Evolutionary conservation across 1,140 invertebrate species (phyloP).

Genomic region (Orchesella cincta): DNA sequence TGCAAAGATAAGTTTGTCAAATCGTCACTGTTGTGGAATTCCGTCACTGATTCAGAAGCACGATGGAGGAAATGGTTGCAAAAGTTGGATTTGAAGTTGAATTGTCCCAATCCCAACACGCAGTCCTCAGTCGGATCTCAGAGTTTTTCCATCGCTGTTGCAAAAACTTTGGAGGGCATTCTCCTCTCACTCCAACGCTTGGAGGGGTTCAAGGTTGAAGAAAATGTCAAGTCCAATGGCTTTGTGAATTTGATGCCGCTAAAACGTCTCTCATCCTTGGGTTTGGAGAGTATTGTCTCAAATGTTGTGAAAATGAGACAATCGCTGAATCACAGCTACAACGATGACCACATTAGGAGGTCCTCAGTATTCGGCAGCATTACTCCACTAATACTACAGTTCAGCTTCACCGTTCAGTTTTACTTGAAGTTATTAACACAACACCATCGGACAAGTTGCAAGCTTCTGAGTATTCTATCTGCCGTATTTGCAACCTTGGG

Average conservation of each 20-base stretch:
- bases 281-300: slow-evolving; percentile 24
- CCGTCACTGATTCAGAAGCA: background rate
- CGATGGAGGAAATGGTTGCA: background rate
- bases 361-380: slow-evolving; percentile 23
- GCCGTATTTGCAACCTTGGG: slow-evolving; percentile 82
- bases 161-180: slow-evolving; percentile 34
- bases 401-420: slow-evolving; percentile 71
- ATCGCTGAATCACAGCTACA: slow-evolving; percentile 14
- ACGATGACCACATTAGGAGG: background rate
- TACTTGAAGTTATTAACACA: slow-evolving; percentile 75
- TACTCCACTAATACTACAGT: slow-evolving; percentile 78
- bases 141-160: background rate
- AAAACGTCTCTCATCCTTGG: background rate
- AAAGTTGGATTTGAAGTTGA: background rate
- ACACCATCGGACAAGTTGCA: slow-evolving; percentile 73
- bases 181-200: slow-evolving; percentile 43
- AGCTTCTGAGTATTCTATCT: slow-evolving; percentile 79
- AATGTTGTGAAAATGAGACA: slow-evolving; percentile 19
- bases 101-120: background rate
- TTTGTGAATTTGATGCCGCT: background rate
- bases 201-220: slow-evolving; percentile 8
- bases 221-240: background rate
- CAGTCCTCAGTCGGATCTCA: background rate
- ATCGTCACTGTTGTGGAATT: background rate
- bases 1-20: background rate